phyloP scores from a whole-genome alignment of 2,113 vertebrate species.

The Limnothrissa miodon region DNA sequence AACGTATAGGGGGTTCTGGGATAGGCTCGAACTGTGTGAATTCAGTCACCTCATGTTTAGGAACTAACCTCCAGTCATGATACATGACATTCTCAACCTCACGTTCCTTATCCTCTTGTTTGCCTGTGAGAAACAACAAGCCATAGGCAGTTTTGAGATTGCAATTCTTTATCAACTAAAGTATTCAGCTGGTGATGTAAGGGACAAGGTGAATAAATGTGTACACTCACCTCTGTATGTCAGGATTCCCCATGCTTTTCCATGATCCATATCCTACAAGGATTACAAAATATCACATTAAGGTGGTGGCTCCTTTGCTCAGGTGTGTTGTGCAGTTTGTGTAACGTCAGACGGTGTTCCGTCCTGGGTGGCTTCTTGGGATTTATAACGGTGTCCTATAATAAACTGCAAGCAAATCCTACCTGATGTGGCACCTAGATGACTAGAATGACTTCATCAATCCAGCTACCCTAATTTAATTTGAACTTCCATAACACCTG shows the following conservation, averaged over 20 bases:
- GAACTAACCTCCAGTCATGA: constrained; percentile 94
- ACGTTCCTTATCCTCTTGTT: constrained; percentile 67
- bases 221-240: constrained; percentile 80
- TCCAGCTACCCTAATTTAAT: too few relatives aligned
- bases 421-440: too few relatives aligned
- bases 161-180: neutral
- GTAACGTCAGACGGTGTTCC: too few relatives aligned
- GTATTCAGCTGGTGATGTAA: neutral
- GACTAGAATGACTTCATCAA: too few relatives aligned
- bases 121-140: constrained; percentile 67
- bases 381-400: too few relatives aligned
- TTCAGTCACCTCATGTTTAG: constrained; percentile 82
- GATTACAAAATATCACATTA: neutral
- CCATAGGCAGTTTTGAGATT: neutral
- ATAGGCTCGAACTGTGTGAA: constrained; percentile 73
- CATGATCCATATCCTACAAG: constrained; percentile 87
- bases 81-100: constrained; percentile 89
- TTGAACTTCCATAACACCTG: too few relatives aligned
- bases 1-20: constrained; percentile 58
- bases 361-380: too few relatives aligned
- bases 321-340: neutral
- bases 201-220: neutral
- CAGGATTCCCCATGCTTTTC: constrained; percentile 87
- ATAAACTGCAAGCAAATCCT: too few relatives aligned
- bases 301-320: too few relatives aligned